Conservation (phyloP, 2,888 invertebrate species). For the Dione vanillae region DNA sequence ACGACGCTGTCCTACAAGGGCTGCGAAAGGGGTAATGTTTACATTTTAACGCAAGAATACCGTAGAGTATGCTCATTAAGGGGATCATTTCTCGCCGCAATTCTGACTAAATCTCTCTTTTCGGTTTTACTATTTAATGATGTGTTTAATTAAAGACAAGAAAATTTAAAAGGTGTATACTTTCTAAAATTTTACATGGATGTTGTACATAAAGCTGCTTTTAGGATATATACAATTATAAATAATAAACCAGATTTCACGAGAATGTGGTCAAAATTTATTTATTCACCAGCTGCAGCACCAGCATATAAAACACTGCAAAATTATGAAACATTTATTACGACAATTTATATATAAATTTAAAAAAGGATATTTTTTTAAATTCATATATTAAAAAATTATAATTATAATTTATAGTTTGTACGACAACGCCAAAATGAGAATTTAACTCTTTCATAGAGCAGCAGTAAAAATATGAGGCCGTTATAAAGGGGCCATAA, state of each 20-base stretch:
- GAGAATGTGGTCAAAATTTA: no score
- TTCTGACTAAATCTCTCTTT: conserved; percentile 63
- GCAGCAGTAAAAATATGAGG: conserved; percentile 77
- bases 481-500: conserved; percentile 73
- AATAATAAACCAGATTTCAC: no score
- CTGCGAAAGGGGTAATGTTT: conserved; percentile 74
- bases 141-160: conserved; percentile 60
- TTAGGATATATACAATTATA: background rate
- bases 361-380: no score
- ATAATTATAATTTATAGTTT: conserved; percentile 12
- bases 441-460: conserved; percentile 73
- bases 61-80: conserved; percentile 68
- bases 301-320: no score
- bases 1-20: conserved; percentile 69
- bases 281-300: no score
- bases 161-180: background rate
- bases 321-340: no score
- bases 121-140: conserved; percentile 68
- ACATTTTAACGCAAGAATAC: conserved; percentile 81
- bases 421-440: conserved; percentile 57
- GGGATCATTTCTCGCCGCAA: conserved; percentile 69
- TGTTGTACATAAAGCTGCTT: background rate
- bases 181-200: background rate
- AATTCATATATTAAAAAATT: background rate
- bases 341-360: no score